A percentile compares a stretch with the other conserved stretches of the same genome.
phyloP scores from a whole-genome alignment of 2,888 invertebrate species.

The Xanthia icteritia region DNA sequence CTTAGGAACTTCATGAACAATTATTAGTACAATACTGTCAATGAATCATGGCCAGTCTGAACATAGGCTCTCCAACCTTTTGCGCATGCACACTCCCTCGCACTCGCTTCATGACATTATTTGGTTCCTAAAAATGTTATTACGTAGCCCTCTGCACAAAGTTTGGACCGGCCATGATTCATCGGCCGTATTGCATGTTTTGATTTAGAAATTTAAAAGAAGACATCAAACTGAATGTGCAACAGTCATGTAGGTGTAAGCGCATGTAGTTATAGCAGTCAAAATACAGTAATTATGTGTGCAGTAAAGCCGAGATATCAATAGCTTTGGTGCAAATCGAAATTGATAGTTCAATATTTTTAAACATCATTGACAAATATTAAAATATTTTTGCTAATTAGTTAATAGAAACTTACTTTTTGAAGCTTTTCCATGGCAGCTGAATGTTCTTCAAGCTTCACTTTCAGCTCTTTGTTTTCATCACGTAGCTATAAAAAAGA shows the following conservation, averaged over 20 bases:
- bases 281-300: background rate
- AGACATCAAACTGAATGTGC: background rate
- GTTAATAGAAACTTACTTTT: slow-evolving; percentile 77
- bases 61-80: background rate
- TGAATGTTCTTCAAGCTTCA: slow-evolving; percentile 78
- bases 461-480: slow-evolving; percentile 82
- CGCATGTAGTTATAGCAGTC: background rate
- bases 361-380: background rate
- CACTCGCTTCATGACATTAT: background rate
- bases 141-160: background rate
- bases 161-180: background rate
- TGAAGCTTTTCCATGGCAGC: slow-evolving; percentile 77
- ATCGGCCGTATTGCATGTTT: background rate
- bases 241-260: background rate
- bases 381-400: background rate
- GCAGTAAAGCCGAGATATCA: slow-evolving; percentile 6
- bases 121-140: background rate
- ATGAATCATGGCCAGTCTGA: background rate
- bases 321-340: background rate
- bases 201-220: background rate
- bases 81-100: background rate
- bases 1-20: background rate
- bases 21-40: slow-evolving; percentile 1
- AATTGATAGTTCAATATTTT: background rate
- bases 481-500: slow-evolving; percentile 77